phyloP scores from a whole-genome alignment of 2,888 invertebrate genomes.

The Polydesmus complanatus region DNA sequence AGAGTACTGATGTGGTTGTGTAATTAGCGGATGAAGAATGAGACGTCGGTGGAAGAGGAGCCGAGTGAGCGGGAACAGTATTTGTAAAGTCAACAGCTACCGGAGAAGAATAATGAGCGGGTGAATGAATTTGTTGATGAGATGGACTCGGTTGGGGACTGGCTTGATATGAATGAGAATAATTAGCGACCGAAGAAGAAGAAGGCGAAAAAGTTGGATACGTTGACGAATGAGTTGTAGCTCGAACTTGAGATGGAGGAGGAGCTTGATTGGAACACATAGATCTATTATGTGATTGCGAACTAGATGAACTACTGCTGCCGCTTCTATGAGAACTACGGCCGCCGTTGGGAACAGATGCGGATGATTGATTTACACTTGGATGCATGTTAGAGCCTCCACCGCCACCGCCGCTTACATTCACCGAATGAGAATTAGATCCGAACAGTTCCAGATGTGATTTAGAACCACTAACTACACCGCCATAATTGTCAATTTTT shows the following conservation, averaged over 20 bases:
- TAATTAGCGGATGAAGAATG: neutral
- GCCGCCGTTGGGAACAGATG: neutral
- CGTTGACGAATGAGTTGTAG: constrained; percentile 7
- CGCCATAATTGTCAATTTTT: constrained; percentile 8
- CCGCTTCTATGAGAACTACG: neutral
- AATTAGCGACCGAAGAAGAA: constrained; percentile 13
- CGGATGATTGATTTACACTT: neutral
- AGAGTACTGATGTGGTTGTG: constrained; percentile 2
- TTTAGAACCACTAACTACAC: neutral
- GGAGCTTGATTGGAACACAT: constrained; percentile 10
- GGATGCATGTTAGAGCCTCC: neutral
- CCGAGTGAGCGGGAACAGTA: neutral
- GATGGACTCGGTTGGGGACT: constrained; percentile 16
- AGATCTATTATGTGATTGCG: neutral
- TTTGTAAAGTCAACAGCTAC: constrained; percentile 11
- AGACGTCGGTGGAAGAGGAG: neutral
- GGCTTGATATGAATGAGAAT: constrained; percentile 17
- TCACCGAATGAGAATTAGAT: neutral
- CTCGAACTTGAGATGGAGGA: neutral
- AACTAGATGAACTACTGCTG: neutral
- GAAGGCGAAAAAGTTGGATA: constrained; percentile 13
- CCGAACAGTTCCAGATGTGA: constrained; percentile 11
- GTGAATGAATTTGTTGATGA: constrained; percentile 5
- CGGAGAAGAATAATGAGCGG: constrained; percentile 9
- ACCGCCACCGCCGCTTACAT: neutral